Conservation (phyloP, 2,113 vertebrate genomes). For the Brachypteracias leptosomus region DNA sequence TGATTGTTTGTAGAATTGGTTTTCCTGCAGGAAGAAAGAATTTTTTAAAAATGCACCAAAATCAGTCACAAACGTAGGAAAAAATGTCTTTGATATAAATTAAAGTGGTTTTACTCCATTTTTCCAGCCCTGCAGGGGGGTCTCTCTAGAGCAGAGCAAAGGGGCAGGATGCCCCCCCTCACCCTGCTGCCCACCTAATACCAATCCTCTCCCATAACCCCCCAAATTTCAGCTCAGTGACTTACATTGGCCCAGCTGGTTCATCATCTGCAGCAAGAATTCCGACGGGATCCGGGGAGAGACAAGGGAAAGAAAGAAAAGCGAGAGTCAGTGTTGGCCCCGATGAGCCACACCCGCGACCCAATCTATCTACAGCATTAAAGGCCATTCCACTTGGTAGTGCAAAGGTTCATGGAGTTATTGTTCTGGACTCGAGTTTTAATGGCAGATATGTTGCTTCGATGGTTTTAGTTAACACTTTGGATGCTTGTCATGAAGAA, state of each 20-base stretch:
- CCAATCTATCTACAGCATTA: constrained; percentile 63
- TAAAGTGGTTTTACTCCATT: too few species aligned
- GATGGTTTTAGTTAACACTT: constrained; percentile 83
- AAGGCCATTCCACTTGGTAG: constrained; percentile 77
- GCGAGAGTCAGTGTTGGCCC: constrained; percentile 3
- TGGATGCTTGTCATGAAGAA: constrained; percentile 84
- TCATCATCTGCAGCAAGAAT: constrained; percentile 85
- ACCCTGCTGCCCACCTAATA: background rate
- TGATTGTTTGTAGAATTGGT: constrained; percentile 99
- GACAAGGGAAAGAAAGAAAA: constrained; percentile 55
- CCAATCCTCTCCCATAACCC: background rate
- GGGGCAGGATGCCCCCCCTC: too few species aligned
- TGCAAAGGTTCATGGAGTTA: constrained; percentile 79
- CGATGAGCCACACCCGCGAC: background rate
- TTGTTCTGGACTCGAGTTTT: constrained; percentile 69
- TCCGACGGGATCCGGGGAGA: constrained; percentile 11
- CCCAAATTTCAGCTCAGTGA: background rate
- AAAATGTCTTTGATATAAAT: too few species aligned
- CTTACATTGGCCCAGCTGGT: constrained; percentile 96
- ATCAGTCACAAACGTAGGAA: background rate
- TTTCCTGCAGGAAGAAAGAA: constrained; percentile 81
- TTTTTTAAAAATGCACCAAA: background rate
- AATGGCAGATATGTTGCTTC: constrained; percentile 80
- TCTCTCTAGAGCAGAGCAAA: too few species aligned
- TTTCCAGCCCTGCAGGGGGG: too few species aligned